Evolutionary conservation across 2,888 invertebrate genomes (phyloP), one percentile per base, ranked within the genome.

Genomic region (Leucophora obtusa): DNA sequence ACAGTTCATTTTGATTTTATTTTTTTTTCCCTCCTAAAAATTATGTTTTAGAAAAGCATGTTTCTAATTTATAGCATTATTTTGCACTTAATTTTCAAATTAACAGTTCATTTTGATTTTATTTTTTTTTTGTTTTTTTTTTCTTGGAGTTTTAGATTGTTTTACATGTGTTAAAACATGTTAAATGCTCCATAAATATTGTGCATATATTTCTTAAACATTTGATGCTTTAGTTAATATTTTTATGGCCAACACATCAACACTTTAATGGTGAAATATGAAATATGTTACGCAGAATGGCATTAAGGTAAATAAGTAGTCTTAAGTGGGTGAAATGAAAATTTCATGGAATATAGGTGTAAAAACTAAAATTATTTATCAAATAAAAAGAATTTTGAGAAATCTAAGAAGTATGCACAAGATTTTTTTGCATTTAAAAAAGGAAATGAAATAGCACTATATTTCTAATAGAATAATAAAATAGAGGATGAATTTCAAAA

Each of bases 21-120:
- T 24, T 54, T 18, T 47, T 17, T 51, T 59, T 35, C 28, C 65
- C 14, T 18, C 4, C 10, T 10, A 11, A 17, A 18, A 43, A 24
- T 14, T 8, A 66, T 51, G 24, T 33, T 53, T 54, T 68, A 68
- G 33, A 60, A 68, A 5, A 60, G 11, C 43, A 65, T 71, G 18
- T 60, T 54, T 60, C 53, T 60, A 65, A 66, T 71, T 66, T 66
- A 35, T 18, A 33, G 11, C 28, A 78, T 58, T 65, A 77, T 71
- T 66, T 78, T 78, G 66, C 72, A 68, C 72, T 78, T 56, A 66
- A 56, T 78, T 72, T 68, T 72, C 50, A 33, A 66, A 77, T 71
- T 71, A 71, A 71, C 65, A 77, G 54, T 59, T 38, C 59, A 77
- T 77, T 66, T 66, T 10, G 7, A 21, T 58, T 65, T 14, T 11